phyloP scores from a whole-genome alignment of 2,113 vertebrate genomes.

The Gnathonemus echidnorhynchus region DNA sequence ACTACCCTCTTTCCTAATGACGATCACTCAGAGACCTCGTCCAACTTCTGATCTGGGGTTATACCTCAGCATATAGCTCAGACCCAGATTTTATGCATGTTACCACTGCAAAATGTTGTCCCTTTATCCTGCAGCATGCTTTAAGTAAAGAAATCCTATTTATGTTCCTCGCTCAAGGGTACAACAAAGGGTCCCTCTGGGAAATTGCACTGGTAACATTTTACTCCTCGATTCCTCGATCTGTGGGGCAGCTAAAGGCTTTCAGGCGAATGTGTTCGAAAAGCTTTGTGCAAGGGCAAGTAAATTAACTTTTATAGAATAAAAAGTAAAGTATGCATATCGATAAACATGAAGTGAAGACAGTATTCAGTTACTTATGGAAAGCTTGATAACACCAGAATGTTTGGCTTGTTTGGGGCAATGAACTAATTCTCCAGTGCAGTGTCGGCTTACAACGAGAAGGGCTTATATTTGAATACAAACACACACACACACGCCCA shows the following conservation, averaged over 20 bases:
- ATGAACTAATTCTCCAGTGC: neutral
- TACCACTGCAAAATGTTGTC: neutral
- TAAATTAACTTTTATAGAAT: neutral
- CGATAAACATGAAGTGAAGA: neutral
- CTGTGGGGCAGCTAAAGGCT: neutral
- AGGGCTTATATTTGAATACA: neutral
- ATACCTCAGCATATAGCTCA: neutral
- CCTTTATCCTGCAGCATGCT: neutral
- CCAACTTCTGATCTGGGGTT: neutral
- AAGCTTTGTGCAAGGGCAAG: neutral
- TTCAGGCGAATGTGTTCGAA: neutral
- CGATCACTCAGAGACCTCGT: neutral
- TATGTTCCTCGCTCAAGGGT: neutral
- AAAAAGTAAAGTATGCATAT: neutral
- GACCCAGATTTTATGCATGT: neutral
- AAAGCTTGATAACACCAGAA: neutral
- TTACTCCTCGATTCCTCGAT: neutral
- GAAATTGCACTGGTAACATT: neutral
- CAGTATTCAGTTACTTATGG: neutral
- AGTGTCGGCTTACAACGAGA: neutral
- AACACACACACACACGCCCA: no score
- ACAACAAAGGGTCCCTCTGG: neutral
- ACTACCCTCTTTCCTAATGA: neutral
- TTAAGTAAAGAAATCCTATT: conserved; percentile 1
- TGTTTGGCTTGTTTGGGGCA: neutral